Evolutionary conservation across 2,888 invertebrate genomes (phyloP).

Genomic region (Carabus problematicus): DNA sequence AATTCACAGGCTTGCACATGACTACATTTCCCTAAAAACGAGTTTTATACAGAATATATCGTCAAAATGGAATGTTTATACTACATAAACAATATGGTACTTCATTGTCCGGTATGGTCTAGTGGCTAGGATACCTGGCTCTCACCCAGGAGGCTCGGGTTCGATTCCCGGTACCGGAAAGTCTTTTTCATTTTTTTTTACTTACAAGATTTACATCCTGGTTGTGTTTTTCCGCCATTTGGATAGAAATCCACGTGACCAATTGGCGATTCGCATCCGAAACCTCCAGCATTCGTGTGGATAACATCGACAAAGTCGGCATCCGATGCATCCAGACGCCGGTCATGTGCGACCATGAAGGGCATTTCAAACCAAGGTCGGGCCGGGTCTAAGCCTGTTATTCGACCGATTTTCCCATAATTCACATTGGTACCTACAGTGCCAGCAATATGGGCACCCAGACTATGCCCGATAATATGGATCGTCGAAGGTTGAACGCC

Average conservation of each 20-base stretch:
- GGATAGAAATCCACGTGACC: slow-evolving; percentile 68
- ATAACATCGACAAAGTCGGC: slow-evolving; percentile 64
- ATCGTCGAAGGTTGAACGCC: slow-evolving; percentile 50
- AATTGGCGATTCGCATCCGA: slow-evolving; percentile 57
- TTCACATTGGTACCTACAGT: slow-evolving; percentile 56
- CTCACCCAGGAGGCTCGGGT: slow-evolving; percentile 78
- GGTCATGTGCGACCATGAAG: slow-evolving; percentile 49
- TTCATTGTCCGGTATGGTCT: slow-evolving; percentile 66
- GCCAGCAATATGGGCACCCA: slow-evolving; percentile 64
- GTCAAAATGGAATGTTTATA: neutral
- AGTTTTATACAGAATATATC: slow-evolving; percentile 13
- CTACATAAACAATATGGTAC: neutral
- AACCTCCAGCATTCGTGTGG: slow-evolving; percentile 63
- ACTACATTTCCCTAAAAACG: slow-evolving; percentile 53
- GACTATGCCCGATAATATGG: slow-evolving; percentile 63
- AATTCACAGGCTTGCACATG: slow-evolving; percentile 54
- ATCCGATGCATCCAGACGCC: slow-evolving; percentile 60
- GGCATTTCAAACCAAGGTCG: slow-evolving; percentile 61
- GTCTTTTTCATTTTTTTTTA: neutral
- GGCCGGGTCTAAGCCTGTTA: slow-evolving; percentile 65
- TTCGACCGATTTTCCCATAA: slow-evolving; percentile 55
- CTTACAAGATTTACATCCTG: slow-evolving; percentile 61
- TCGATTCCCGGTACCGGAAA: slow-evolving; percentile 76
- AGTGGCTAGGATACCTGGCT: slow-evolving; percentile 78
- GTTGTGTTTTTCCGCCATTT: slow-evolving; percentile 66